Base-by-base conservation (phyloP, 2,888 invertebrate species). In the Erannis defoliaria region DNA sequence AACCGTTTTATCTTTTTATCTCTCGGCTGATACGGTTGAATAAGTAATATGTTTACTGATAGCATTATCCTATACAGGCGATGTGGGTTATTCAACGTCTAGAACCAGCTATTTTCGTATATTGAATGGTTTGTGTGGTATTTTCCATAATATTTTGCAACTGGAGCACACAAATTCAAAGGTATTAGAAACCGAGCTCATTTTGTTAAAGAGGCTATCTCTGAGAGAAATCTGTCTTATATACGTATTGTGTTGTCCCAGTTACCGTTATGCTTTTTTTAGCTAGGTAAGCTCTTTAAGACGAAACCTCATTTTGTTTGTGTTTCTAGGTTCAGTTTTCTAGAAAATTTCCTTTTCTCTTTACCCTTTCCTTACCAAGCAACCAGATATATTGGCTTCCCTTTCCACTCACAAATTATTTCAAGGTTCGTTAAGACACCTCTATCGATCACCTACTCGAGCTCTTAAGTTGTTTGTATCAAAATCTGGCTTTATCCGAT, bases 1-100 rank as follows among this genome's bases (percentile, higher is more conserved):
- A 80, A 81, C 75, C 67, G 68, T 67, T 70, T 81, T 84, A 84
- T 85, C 82, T 70, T 38, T 63, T 78, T 85, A 86, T 86, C 84
- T 73, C 61, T 62, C 57, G 66, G 48, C 57, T 73, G 82, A 85
- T 85, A 82, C 68, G 77, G 66, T 70, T 75, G 75, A 78, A 80
- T 81, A 82, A 79, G 75, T 79, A 85, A 83, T 77, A 80, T 70
- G 74, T 69, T 69, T 55, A 58, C 64, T 75, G 84, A 86, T 85
- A 86, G 66, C 70, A 68, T 68, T 68, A 71, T 70, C 68, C 59
- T 55, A 63, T 59, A 58, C 57, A 57, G 64, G 64, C 66, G 55
- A 63, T 63, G 21, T 55, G 64, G 66, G 62, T 59, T 62, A 40
- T 58, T 61, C 57, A 55, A 53, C 57, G 55, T 62, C 58, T 55